These are phyloP conservation scores for Cricetomys ansorgei DNA, from an alignment of 2,113 vertebrate genomes.

Conservation along the genomic window DNA sequence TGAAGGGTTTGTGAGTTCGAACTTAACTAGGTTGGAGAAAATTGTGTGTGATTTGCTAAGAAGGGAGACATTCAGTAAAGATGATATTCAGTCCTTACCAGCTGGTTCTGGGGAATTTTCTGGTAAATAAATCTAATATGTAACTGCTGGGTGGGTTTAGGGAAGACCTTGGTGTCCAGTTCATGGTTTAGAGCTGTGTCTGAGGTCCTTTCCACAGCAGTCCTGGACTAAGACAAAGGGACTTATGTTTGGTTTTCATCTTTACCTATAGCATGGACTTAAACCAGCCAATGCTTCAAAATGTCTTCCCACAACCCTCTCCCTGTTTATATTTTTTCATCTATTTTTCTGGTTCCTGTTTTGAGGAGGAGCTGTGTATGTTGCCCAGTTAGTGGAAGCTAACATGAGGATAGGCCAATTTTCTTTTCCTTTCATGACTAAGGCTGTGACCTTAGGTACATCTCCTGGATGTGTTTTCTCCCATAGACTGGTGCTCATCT, in stretches of 20 bases:
- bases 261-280: not conserved
- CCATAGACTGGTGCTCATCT: not conserved
- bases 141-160: not conserved
- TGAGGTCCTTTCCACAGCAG: not conserved
- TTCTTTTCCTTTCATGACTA: not conserved
- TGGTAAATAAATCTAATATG: not conserved
- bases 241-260: not conserved
- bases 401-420: not conserved
- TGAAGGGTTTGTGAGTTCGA: not conserved
- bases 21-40: not conserved
- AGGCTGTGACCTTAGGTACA: not conserved
- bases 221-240: not conserved
- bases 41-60: not conserved
- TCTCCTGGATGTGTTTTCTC: not conserved
- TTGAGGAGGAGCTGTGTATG: not conserved
- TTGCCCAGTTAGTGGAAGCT: not conserved
- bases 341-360: conserved; percentile 11
- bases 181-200: not conserved
- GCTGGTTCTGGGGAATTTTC: not conserved
- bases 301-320: too few relatives aligned
- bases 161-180: not conserved
- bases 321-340: not conserved
- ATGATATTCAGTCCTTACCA: not conserved
- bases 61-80: not conserved
- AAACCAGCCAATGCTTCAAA: not conserved